Conservation (phyloP, 2,113 vertebrate species). For the Sitta europaea region DNA sequence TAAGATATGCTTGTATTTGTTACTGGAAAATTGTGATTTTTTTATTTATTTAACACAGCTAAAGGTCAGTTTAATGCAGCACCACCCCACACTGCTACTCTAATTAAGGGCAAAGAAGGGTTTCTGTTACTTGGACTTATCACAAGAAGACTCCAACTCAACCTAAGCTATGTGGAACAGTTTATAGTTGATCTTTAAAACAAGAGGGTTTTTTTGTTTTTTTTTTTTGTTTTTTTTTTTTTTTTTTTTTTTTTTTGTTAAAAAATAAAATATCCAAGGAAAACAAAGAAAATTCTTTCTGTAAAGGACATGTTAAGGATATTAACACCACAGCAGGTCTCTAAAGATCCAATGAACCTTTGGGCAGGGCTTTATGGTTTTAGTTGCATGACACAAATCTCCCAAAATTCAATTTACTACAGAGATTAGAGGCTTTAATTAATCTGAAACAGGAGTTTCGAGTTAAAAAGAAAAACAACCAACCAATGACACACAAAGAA, state of each 20-base stretch:
- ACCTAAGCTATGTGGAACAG: not conserved
- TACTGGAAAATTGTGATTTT: conserved; percentile 21
- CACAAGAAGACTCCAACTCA: conserved; percentile 1
- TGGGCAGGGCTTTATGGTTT: not conserved
- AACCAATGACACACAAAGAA: not conserved
- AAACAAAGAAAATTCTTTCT: not conserved
- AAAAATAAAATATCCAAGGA: not conserved
- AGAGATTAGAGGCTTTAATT: not conserved
- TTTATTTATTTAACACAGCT: conserved; percentile 15
- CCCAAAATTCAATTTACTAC: not conserved
- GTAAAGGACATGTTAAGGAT: not conserved
- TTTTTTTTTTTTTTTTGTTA: not conserved
- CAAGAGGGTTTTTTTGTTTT: accelerated
- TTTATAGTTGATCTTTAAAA: not conserved
- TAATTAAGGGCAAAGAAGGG: conserved; percentile 14
- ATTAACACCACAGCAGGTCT: not conserved
- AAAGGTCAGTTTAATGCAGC: conserved; percentile 28
- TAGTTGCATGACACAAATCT: not conserved
- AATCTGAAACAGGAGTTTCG: not conserved
- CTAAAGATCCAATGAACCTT: not conserved
- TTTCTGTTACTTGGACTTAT: conserved; percentile 13
- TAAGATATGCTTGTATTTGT: conserved; percentile 27
- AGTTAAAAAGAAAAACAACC: not conserved
- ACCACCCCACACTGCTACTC: not conserved
- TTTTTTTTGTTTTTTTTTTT: no score